Conservation (phyloP, 2,888 invertebrate species). For the Cheilosia scutellata region DNA sequence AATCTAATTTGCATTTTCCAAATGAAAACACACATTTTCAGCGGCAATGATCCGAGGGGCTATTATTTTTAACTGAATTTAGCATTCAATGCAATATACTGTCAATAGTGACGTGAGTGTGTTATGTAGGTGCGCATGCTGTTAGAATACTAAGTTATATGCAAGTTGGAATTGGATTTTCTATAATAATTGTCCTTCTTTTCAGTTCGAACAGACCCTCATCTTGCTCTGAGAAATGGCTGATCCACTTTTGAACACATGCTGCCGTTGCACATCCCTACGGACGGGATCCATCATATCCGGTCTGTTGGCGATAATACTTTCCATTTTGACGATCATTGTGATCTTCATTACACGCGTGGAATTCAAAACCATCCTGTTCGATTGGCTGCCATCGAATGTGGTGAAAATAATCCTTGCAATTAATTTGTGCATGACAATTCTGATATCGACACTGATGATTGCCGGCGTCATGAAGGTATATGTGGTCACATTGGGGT, state of each 20-base stretch:
- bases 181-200: not conserved
- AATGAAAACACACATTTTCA: not conserved
- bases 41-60: not conserved
- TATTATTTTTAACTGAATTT: not conserved
- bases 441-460: constrained; percentile 91
- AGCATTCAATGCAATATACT: not conserved
- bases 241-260: constrained; percentile 86
- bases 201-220: constrained; percentile 12
- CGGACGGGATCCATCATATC: constrained; percentile 90
- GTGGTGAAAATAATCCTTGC: constrained; percentile 91
- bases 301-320: constrained; percentile 89
- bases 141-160: too few relatives aligned
- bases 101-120: not conserved
- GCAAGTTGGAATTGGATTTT: too few relatives aligned
- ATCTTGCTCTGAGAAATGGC: constrained; percentile 79
- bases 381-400: constrained; percentile 89
- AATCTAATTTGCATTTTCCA: not conserved
- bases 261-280: constrained; percentile 90
- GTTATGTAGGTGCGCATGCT: not conserved
- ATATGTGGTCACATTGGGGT: constrained; percentile 82
- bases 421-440: constrained; percentile 92
- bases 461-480: constrained; percentile 91
- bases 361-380: constrained; percentile 91
- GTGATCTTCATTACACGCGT: constrained; percentile 88
- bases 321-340: constrained; percentile 89